Evolutionary conservation across 2,888 invertebrate genomes (phyloP).

Genomic region (Baccha elongata): DNA sequence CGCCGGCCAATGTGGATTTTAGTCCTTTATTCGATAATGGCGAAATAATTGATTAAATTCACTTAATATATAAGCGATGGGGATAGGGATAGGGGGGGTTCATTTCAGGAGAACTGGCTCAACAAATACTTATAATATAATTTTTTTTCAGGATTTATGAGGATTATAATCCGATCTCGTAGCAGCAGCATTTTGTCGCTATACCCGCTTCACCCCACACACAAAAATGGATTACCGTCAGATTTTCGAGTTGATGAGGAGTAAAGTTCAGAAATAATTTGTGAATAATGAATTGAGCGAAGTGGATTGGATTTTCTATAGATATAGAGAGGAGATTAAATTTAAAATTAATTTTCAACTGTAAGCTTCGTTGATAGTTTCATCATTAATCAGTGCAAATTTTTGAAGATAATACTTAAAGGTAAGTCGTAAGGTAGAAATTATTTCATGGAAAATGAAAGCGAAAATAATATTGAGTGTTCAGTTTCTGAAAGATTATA

Average conservation of each 20-base stretch:
- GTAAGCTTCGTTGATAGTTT: constrained; percentile 24
- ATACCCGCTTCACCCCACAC: background rate
- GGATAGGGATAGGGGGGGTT: background rate
- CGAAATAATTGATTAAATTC: constrained; percentile 71
- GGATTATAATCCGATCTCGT: constrained; percentile 38
- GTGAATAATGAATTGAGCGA: constrained; percentile 64
- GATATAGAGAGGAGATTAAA: constrained; percentile 59
- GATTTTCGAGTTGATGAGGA: constrained; percentile 46
- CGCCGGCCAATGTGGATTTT: background rate
- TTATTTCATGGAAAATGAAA: no score
- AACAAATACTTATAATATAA: constrained; percentile 63
- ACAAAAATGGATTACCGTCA: constrained; percentile 56
- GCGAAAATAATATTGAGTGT: no score
- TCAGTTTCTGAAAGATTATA: no score
- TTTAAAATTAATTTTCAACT: constrained; percentile 65
- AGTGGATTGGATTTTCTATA: constrained; percentile 56
- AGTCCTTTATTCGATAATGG: constrained; percentile 62
- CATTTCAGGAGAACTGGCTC: constrained; percentile 14
- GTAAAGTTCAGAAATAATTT: constrained; percentile 57
- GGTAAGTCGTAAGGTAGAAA: no score
- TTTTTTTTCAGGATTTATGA: constrained; percentile 53
- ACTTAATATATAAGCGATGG: constrained; percentile 41
- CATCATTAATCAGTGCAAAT: constrained; percentile 8
- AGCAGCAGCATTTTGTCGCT: background rate
- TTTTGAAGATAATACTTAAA: background rate